Evolutionary conservation across 2,797 vertebrate species (phyloP).

Genomic region (Melanotaenia nigrans): DNA sequence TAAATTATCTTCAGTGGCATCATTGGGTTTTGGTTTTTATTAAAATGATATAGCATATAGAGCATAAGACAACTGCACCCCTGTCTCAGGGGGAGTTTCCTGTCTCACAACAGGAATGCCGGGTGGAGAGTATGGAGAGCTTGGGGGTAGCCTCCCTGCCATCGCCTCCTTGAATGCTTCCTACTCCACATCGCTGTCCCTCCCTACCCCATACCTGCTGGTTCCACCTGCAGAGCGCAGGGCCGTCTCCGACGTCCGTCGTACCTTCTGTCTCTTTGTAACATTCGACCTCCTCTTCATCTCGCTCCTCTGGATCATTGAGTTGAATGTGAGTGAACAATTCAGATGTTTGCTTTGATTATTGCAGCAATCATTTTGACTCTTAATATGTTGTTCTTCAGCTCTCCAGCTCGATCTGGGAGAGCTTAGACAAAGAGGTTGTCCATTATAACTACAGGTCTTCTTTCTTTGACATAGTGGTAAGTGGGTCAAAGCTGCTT

Average conservation of each 20-base stretch:
- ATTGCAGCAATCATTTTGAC: neutral
- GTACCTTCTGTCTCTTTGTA: slow-evolving; percentile 98
- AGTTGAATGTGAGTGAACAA: slow-evolving; percentile 89
- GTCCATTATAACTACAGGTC: slow-evolving; percentile 86
- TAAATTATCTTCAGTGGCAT: neutral
- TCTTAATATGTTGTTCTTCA: slow-evolving; percentile 59
- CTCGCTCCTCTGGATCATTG: slow-evolving; percentile 95
- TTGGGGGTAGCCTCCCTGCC: slow-evolving; percentile 90
- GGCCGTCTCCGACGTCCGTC: slow-evolving; percentile 92
- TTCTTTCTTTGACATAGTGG: slow-evolving; percentile 97
- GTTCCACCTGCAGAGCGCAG: slow-evolving; percentile 74
- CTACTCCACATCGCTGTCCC: slow-evolving; percentile 82
- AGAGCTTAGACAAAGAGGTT: slow-evolving; percentile 87
- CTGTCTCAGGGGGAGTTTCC: slow-evolving; percentile 42
- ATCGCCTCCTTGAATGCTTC: slow-evolving; percentile 90
- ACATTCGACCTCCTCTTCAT: slow-evolving; percentile 98
- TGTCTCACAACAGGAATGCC: slow-evolving; percentile 77
- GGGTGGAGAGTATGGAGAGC: slow-evolving; percentile 79
- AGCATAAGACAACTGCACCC: too few species aligned
- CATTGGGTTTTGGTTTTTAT: neutral
- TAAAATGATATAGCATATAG: neutral
- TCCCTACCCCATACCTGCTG: slow-evolving; percentile 80
- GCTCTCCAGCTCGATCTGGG: slow-evolving; percentile 86
- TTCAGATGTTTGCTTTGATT: too few species aligned
- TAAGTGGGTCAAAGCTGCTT: slow-evolving; percentile 80